These are phyloP conservation scores for Grallaria varia DNA, from an alignment of 2,113 vertebrate genomes.

Conservation along the genomic window DNA sequence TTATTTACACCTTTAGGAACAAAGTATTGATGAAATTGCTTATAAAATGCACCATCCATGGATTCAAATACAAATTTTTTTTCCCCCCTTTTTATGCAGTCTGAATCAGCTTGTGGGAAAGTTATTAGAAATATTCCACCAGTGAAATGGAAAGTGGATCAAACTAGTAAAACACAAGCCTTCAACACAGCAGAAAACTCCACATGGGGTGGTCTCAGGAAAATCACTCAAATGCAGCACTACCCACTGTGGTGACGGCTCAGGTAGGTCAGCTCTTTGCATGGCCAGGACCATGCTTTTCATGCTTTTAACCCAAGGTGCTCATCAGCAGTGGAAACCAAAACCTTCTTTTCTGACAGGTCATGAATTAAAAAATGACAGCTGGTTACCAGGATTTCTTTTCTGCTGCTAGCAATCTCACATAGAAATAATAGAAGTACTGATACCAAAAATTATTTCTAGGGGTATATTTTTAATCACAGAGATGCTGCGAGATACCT, in stretches of 20 bases:
- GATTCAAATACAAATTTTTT: neutral
- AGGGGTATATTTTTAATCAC: neutral
- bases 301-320: neutral
- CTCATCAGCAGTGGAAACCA: neutral
- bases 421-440: neutral
- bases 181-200: neutral
- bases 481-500: neutral
- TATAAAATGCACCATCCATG: neutral
- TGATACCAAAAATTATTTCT: neutral
- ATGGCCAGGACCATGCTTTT: neutral
- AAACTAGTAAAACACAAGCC: neutral
- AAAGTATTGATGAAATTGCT: neutral
- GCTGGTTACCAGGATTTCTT: neutral
- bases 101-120: neutral
- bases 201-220: neutral
- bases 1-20: neutral
- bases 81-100: neutral
- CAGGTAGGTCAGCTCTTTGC: neutral
- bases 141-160: neutral
- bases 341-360: neutral
- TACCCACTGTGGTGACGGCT: neutral
- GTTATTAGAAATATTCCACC: neutral
- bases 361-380: slow-evolving; percentile 15
- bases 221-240: neutral
- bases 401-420: neutral